These are phyloP conservation scores for Aphelenchoides bicaudatus DNA, from an alignment of 2,888 invertebrate species.

Conservation along the genomic window DNA sequence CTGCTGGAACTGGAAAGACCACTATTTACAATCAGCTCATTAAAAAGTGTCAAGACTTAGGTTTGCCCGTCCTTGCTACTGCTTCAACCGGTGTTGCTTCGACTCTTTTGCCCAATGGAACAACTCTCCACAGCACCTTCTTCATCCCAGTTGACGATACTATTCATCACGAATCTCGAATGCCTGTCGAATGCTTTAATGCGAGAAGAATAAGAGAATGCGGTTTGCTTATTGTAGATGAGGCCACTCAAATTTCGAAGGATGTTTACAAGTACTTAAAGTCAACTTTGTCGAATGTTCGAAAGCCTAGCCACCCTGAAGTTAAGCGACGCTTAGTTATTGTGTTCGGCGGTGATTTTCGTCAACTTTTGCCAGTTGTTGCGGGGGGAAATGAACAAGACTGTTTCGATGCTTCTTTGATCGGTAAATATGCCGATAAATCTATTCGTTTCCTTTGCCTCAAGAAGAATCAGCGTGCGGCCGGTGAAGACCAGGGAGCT, in stretches of 20 bases:
- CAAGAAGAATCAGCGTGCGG: conserved; percentile 1
- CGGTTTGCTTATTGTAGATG: background rate
- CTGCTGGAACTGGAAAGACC: background rate
- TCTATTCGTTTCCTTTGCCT: background rate
- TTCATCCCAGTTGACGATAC: background rate
- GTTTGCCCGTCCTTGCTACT: background rate
- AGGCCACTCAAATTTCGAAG: background rate
- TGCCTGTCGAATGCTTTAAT: background rate
- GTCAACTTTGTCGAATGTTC: background rate
- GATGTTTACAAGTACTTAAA: background rate
- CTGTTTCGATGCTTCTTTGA: too few relatives aligned
- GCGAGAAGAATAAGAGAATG: background rate
- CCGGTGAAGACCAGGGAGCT: background rate
- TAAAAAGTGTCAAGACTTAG: background rate
- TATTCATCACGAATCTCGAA: background rate
- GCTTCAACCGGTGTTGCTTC: background rate
- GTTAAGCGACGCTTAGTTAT: conserved; percentile 13
- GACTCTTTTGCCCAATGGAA: background rate
- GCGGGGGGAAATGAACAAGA: background rate
- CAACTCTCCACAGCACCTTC: background rate
- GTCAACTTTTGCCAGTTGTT: conserved; percentile 6
- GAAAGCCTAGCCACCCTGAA: background rate
- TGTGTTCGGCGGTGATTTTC: conserved; percentile 9
- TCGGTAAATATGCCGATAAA: background rate
- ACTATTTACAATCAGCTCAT: background rate